Base-by-base conservation (phyloP, 35 echinoderm and acorn worm species). In the Diadema setosum region DNA sequence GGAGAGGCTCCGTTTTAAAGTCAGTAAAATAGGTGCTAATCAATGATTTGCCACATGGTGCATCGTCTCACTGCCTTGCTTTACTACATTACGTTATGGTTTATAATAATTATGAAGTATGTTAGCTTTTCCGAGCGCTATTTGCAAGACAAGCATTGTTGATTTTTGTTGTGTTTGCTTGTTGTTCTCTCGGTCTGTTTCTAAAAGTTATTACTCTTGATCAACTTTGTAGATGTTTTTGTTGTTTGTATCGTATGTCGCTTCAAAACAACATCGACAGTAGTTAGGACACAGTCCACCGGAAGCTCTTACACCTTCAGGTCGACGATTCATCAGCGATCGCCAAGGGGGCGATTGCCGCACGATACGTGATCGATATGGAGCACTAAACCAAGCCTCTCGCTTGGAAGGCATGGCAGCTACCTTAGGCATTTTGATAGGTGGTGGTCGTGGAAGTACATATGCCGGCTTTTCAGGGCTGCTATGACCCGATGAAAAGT, bases 341-440 rank as follows among this genome's bases (percentile, higher is more conserved):
- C 87, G 46, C 87, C 87, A 90, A n/a, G 87, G 87, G 14, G 87
- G 87, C 20, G 87, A 90, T 5, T 81, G 35, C 23, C 46, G 55
- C 1, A 90, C 55, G 48, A 90, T 81, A 42, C 48, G 60, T 12
- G 76, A 12, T 16, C 87, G 75, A 83, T 49, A 82, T 16, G 58
- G 74, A 29, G 87, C 56, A 29, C 87, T 90, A 60, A 42, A 90
- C 87, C 87, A 90, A 11, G 73, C 76, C 16, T 78, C 73, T 44
- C n/a, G 39, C 9, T 20, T 78, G 9, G 73, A 78, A 3, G 73
- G 73, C 25, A 44, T 67, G 18, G 1, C 21, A 33, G 25, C 4
- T 0, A 32, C 12, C 63, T 29, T 31, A 16, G 49, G 29, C 16
- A 2, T 29, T 67, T 67, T 26, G 17, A 14, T 34, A 33, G 16